Evolutionary conservation across 1,140 invertebrate genomes (phyloP).

Genomic region (Ctenoplectra terminalis): DNA sequence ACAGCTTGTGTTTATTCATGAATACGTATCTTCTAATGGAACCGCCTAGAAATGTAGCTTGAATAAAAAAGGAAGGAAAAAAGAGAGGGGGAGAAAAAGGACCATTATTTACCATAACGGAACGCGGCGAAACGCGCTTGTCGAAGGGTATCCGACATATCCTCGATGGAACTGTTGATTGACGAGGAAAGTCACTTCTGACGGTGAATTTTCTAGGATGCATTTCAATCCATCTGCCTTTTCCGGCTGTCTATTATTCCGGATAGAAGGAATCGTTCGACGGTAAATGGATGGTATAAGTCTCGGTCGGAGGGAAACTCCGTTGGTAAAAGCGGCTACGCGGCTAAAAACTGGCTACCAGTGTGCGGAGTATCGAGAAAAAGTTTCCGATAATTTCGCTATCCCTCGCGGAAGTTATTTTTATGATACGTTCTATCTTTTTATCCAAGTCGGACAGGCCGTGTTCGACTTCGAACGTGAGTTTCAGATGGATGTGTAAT

Average conservation of each 20-base stretch:
- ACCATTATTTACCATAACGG: background rate
- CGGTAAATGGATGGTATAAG: conserved; percentile 23
- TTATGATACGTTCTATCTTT: background rate
- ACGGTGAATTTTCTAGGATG: conserved; percentile 20
- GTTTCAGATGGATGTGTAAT: background rate
- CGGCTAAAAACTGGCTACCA: background rate
- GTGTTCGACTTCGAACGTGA: background rate
- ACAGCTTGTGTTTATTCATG: background rate
- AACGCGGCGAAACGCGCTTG: background rate
- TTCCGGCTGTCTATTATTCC: conserved; percentile 45
- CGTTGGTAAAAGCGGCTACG: background rate
- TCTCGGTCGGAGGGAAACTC: background rate
- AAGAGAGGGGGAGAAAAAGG: background rate
- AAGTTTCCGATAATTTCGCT: background rate
- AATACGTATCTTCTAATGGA: background rate
- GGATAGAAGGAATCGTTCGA: conserved; percentile 7
- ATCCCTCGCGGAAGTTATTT: background rate
- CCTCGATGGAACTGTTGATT: background rate
- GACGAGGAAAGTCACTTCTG: background rate
- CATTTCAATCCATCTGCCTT: conserved; percentile 22
- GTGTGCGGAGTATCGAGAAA: background rate
- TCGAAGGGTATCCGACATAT: background rate
- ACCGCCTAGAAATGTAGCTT: no score
- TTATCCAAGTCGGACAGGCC: background rate
- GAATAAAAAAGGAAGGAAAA: no score